Evolutionary conservation across 2,888 invertebrate species (phyloP), one percentile per base, ranked within the genome.

Genomic region (Cactoblastis cactorum): DNA sequence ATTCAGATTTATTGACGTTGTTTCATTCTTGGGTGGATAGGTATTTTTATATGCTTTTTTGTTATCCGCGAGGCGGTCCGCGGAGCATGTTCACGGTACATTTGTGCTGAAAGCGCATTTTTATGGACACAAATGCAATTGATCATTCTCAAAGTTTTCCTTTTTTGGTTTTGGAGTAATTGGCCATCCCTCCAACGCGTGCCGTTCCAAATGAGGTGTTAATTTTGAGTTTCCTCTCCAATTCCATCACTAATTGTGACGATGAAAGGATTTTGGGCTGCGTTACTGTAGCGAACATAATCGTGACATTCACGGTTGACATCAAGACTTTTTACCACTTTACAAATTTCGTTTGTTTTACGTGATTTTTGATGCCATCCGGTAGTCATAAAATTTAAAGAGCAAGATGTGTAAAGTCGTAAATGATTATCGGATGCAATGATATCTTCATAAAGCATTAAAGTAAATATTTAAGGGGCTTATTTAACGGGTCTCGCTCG

Each of bases 121-220:
- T 77, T 68, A 78, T 73, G 74, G 69, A 69, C 71, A 70, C 69
- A 62, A 61, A 58, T 59, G 55, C 66, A 56, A 65, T 64, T 67
- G 58, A 63, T 74, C 64, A 68, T 71, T 71, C 71, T 65, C 67
- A 68, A 69, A 67, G 59, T 62, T n/a, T n/a, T 67, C 64, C 68
- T 66, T 63, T 60, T 61, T 62, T 69, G 71, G 69, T 67, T 63
- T 71, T 65, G 54, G 47, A 56, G 59, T 67, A 60, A 76, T 78
- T 74, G 65, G 78, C 78, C 74, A 77, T 74, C 76, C 73, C 71
- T 63, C 41, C 58, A 74, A 67, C 81, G 74, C 80, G 82, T 77
- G 80, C 69, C 69, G 50, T 58, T 68, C 71, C 69, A 72, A 76
- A 77, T 72, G 77, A 74, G 71, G 73, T 77, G 80, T 76, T 73